Evolutionary conservation across 2,888 invertebrate species (phyloP).

Genomic region (Drosophila incognita): DNA sequence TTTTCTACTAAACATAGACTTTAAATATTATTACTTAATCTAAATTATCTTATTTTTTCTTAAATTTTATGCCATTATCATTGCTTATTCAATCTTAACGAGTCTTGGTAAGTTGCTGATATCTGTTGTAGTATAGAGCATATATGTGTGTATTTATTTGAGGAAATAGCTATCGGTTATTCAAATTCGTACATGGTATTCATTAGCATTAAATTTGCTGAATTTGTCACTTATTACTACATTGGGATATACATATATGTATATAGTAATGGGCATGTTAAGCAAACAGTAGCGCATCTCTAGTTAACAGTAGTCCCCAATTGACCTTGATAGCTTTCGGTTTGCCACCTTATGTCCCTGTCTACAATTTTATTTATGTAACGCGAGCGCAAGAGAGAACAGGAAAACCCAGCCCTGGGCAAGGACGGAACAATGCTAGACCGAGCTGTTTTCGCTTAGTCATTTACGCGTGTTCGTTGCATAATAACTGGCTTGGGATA

Average conservation of each 20-base stretch:
- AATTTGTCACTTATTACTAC: neutral
- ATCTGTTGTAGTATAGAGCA: neutral
- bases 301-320: too few species aligned
- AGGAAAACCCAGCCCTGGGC: too few species aligned
- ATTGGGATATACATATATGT: neutral
- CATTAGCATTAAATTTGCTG: neutral
- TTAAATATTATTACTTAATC: conserved; percentile 4
- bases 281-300: neutral
- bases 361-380: too few species aligned
- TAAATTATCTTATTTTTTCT: conserved; percentile 34
- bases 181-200: neutral
- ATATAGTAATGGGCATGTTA: neutral
- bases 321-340: too few species aligned
- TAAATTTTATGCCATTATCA: conserved; percentile 6
- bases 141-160: neutral
- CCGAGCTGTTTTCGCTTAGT: too few species aligned
- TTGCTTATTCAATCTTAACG: conserved; percentile 5
- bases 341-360: too few species aligned
- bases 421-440: too few species aligned
- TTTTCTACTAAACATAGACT: neutral
- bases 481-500: neutral
- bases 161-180: neutral
- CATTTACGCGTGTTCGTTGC: too few species aligned
- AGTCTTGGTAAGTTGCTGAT: conserved; percentile 21
- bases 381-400: too few species aligned